These are phyloP conservation scores for Rhodophaea formosa DNA, from an alignment of 2,888 invertebrate species.

Conservation along the genomic window DNA sequence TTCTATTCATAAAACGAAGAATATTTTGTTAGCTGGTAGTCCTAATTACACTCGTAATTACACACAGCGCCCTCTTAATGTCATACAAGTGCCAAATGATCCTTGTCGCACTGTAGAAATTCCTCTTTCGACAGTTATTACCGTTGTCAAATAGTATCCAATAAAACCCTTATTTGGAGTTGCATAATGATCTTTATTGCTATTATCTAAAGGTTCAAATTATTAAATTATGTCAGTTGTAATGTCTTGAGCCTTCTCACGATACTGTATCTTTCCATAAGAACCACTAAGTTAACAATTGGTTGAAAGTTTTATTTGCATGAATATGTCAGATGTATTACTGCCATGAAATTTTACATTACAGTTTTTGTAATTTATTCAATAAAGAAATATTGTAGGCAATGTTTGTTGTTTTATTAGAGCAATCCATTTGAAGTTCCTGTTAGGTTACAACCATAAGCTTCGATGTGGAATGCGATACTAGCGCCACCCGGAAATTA, in stretches of 20 bases:
- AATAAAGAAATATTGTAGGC: slow-evolving; percentile 72
- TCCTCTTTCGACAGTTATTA: too few relatives aligned
- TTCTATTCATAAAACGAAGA: too few relatives aligned
- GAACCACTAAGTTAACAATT: slow-evolving; percentile 39
- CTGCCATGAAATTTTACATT: slow-evolving; percentile 58
- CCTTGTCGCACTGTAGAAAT: too few relatives aligned
- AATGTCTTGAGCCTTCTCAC: not conserved
- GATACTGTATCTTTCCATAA: slow-evolving; percentile 25
- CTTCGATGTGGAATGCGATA: too few relatives aligned
- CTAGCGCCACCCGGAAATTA: too few relatives aligned
- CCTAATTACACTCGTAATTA: too few relatives aligned
- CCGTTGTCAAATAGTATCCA: too few relatives aligned
- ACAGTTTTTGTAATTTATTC: slow-evolving; percentile 74
- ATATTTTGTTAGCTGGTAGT: too few relatives aligned
- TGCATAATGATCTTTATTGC: not conserved
- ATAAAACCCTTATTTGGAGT: too few relatives aligned
- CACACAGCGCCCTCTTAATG: too few relatives aligned
- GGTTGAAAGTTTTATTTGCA: slow-evolving; percentile 52
- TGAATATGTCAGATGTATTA: slow-evolving; percentile 50
- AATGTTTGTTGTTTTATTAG: slow-evolving; percentile 40
- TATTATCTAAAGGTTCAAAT: not conserved
- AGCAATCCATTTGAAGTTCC: not conserved
- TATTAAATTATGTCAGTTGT: not conserved
- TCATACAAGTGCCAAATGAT: too few relatives aligned
- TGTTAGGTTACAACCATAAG: too few relatives aligned